Base-by-base conservation (phyloP, 2,888 invertebrate genomes). In the Steinernema scapterisci region DNA sequence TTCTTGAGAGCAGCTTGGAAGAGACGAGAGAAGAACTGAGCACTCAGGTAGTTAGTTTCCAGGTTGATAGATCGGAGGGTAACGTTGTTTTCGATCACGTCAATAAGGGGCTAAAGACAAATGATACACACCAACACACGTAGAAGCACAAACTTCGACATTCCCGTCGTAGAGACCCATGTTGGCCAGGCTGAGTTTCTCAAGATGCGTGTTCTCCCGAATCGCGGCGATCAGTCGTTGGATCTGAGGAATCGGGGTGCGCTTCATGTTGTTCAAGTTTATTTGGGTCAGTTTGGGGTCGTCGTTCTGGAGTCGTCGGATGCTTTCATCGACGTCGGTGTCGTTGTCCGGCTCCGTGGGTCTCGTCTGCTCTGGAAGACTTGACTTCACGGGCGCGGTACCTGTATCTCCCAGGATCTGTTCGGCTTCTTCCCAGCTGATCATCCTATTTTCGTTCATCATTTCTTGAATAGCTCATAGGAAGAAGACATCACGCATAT, bases 191-290 rank as follows among this genome's bases (percentile, higher is more conserved):
- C 93, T 93, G 79, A 99, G 90, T 75, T 93, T 93, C 89, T 96
- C 95, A 87, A 97, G 91, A 88, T 94, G 92, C 75, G 95, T 94
- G 90, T 97, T 99, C 82, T 91, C 91, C 87, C 93, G 93, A 86
- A 99, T 89, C 73, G 93, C 94, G 86, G 93, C 93, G 90, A 95
- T 93, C 77, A 99, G 90, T 88, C 93, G 92, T 86, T 93, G 92
- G 89, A 97, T 82, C 25, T 84, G 82, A 1, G 87, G 87, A 70
- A 87, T 81, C 6, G 87, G 87, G 13, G 86, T 88, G 73, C 87
- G 77, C 92, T 95, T 96, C 90, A 99, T 97, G 90, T 99, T 99
- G 91, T 99, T 99, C 92, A 96, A 94, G 91, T 99, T 99, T 89
- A 99, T 92, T 90, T 94, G 94, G 88, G 92, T 92, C 87, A 95